phyloP scores from a whole-genome alignment of 2,888 invertebrate genomes.

The Microchrysa polita region DNA sequence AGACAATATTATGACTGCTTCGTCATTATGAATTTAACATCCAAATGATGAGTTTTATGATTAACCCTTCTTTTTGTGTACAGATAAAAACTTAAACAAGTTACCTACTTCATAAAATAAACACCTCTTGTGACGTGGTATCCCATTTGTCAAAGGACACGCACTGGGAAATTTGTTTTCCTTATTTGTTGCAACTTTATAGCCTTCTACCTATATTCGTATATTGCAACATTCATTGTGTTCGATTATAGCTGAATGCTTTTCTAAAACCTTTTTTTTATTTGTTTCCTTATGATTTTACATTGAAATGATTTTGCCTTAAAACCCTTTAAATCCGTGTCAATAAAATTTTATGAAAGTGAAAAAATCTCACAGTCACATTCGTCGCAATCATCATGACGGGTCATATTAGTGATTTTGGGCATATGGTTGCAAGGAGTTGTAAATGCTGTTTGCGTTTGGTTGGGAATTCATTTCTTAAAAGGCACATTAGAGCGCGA shows the following conservation, averaged over 20 bases:
- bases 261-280: constrained; percentile 25
- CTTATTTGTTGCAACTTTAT: constrained; percentile 2
- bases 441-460: no score
- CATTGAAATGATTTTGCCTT: constrained; percentile 23
- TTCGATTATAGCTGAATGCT: background rate
- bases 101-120: constrained; percentile 15
- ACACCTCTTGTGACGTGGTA: constrained; percentile 5
- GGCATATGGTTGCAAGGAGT: no score
- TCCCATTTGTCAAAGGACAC: constrained; percentile 2
- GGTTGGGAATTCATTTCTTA: constrained; percentile 9
- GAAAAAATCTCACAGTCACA: constrained; percentile 34
- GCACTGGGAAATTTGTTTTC: constrained; percentile 13
- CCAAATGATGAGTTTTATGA: background rate
- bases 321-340: constrained; percentile 31
- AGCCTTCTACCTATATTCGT: background rate
- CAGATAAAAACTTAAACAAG: constrained; percentile 6
- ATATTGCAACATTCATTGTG: background rate
- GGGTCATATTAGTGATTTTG: no score
- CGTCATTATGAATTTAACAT: constrained; percentile 13
- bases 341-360: constrained; percentile 37
- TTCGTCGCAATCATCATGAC: no score
- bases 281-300: constrained; percentile 27
- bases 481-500: constrained; percentile 16
- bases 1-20: constrained; percentile 15
- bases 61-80: constrained; percentile 1